A percentile compares a stretch with the other conserved stretches of the same genome.
Conservation (phyloP, 1,140 invertebrate species). For the Helicoverpa zea region DNA sequence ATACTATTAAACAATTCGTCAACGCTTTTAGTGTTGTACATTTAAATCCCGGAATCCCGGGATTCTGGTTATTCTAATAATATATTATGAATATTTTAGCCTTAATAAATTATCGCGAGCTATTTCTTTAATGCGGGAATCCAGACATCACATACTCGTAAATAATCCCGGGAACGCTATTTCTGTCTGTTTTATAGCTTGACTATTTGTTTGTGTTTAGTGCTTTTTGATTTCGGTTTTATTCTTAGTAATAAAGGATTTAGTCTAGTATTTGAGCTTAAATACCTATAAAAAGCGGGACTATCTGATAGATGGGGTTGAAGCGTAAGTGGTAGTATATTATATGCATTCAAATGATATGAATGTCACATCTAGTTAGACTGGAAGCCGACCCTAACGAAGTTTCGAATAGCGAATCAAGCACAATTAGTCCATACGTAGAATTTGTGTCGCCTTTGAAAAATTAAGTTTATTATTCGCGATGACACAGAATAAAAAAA, state of each 20-base stretch:
- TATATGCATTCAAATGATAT: no score
- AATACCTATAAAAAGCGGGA: no score
- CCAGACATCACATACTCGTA: conserved; percentile 21
- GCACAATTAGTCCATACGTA: no score
- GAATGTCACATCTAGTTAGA: no score
- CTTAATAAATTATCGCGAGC: conserved; percentile 29
- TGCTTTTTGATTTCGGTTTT: neutral
- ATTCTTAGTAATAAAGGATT: neutral
- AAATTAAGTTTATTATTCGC: no score
- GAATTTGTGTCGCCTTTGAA: no score
- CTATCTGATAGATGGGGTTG: neutral
- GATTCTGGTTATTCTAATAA: conserved; percentile 8
- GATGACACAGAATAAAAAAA: no score
- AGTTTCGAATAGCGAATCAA: no score
- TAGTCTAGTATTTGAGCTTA: no score
- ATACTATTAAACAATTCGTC: conserved; percentile 27
- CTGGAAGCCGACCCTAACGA: no score
- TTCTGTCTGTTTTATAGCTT: conserved; percentile 15
- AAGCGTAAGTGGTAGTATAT: no score
- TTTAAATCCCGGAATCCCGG: conserved; percentile 22
- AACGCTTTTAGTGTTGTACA: conserved; percentile 28
- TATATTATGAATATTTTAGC: conserved; percentile 25
- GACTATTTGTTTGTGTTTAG: conserved; percentile 15
- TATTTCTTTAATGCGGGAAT: conserved; percentile 27
- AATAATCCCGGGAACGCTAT: conserved; percentile 22